Conservation (phyloP, 2,113 vertebrate genomes). For the Aptenodytes forsteri region DNA sequence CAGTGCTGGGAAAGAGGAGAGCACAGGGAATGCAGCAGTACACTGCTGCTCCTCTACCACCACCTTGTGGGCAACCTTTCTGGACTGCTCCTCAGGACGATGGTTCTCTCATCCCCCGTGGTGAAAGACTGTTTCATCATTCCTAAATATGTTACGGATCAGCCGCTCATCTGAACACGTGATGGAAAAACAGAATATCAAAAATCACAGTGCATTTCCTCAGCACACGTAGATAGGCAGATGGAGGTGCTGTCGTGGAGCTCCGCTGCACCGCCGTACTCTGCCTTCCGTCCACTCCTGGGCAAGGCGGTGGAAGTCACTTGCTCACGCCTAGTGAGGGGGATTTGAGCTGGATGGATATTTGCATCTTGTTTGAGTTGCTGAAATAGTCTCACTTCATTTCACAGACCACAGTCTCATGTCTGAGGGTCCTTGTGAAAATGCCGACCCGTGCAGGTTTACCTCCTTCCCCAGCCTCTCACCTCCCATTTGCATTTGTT, state of each 20-base stretch:
- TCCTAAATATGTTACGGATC: not conserved
- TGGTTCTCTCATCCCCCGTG: not conserved
- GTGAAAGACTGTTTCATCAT: rapidly evolving
- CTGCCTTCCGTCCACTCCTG: not conserved
- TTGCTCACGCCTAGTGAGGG: rapidly evolving
- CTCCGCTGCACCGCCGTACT: rapidly evolving
- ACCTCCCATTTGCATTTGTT: not conserved
- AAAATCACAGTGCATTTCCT: rapidly evolving
- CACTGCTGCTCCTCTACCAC: conserved; percentile 1
- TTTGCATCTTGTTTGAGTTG: not conserved
- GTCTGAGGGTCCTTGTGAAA: not conserved
- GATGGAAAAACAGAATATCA: rapidly evolving
- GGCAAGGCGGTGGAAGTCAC: rapidly evolving
- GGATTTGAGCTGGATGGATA: not conserved
- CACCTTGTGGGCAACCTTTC: conserved; percentile 3
- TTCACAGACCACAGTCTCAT: rapidly evolving
- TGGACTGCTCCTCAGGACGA: not conserved
- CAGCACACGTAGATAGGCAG: not conserved
- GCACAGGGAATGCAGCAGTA: not conserved
- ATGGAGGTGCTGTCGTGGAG: not conserved
- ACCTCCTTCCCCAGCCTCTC: not conserved
- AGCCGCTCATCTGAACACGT: not conserved
- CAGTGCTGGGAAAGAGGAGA: not conserved
- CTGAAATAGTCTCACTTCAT: not conserved
- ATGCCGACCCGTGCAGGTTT: rapidly evolving